Conservation (phyloP, 2,888 invertebrate species). For the Drosophila setosimentum region DNA sequence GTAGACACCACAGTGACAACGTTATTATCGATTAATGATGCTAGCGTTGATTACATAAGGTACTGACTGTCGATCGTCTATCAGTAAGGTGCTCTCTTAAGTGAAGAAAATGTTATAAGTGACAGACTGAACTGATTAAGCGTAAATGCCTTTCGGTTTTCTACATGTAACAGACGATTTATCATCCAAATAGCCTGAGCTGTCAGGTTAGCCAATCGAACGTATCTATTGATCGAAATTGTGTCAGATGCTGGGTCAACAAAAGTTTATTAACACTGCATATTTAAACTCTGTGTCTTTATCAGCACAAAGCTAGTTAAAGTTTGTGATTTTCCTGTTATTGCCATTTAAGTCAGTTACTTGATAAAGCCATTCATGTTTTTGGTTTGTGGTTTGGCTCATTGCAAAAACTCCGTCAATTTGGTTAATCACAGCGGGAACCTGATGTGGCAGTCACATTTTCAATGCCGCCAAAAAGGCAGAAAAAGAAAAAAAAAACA, state of each 20-base stretch:
- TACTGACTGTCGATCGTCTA: slow-evolving; percentile 21
- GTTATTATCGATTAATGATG: slow-evolving; percentile 43
- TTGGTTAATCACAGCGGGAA: slow-evolving; percentile 53
- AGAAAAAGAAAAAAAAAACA: slow-evolving; percentile 27
- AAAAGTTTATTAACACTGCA: slow-evolving; percentile 46
- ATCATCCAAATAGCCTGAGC: slow-evolving; percentile 30
- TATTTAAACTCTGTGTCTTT: slow-evolving; percentile 41
- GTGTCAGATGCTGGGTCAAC: slow-evolving; percentile 33
- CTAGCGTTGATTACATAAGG: slow-evolving; percentile 51
- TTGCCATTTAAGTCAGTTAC: slow-evolving; percentile 54
- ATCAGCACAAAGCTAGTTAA: slow-evolving; percentile 28
- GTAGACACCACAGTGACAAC: slow-evolving; percentile 36
- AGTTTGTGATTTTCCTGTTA: slow-evolving; percentile 38
- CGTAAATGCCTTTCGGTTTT: slow-evolving; percentile 34
- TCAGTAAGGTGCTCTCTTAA: slow-evolving; percentile 58
- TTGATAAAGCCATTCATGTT: slow-evolving; percentile 49
- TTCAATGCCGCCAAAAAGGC: slow-evolving; percentile 65
- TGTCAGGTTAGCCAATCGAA: slow-evolving; percentile 34
- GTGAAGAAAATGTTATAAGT: slow-evolving; percentile 48
- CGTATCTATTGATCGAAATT: slow-evolving; percentile 29
- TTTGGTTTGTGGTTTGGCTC: slow-evolving; percentile 33
- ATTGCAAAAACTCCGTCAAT: slow-evolving; percentile 40
- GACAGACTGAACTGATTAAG: slow-evolving; percentile 50
- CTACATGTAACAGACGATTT: slow-evolving; percentile 41
- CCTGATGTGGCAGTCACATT: slow-evolving; percentile 48